Evolutionary conservation across 2,113 vertebrate species (phyloP), one percentile per base, ranked within the genome.

Genomic region (Zosterops lateralis): DNA sequence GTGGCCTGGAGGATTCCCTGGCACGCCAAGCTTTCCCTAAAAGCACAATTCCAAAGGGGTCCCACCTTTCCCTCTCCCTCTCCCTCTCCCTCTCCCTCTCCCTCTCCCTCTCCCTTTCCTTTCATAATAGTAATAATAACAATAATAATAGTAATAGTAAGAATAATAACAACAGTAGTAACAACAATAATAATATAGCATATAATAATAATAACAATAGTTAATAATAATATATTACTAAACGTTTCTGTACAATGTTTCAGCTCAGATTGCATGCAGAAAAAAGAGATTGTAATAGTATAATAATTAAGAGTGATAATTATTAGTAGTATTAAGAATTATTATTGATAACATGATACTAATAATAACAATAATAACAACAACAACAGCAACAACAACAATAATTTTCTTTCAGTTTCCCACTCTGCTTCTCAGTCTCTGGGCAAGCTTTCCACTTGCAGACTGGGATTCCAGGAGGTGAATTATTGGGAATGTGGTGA

Each of bases 361-460:
- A 11, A 48, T 36, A 14, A 22, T 10, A 6, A 6, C 10, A 24
- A 45, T 29, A 20, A 18, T 29, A 29, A 29, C 20, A 40, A 31
- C 14, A 31, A 11, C 3, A 29, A 40, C 1, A 38, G 21, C 2
- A 36, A 29, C 5, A n/a, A 17, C 1, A 34, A 28, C 9, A 34
- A 24, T 17, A 9, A 36, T 31, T 71, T 58, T 14, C 38, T 12
- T 38, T 12, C 25, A 25, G 4, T 83, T 53, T 64, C 68, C 48
- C 1, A 16, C 22, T 29, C 36, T 9, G 2, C 18, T 15, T 67
- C 70, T 22, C 45, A 45, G 16, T 29, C n/a, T 11, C 28, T 6
- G 14, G 38, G n/a, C 28, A 29, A 26, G 17, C 11, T 65, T 78
- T 57, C 58, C 7, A 2, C 50, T 57, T 2, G 0, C 0, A 1